Conservation (phyloP, 1,140 invertebrate species). For the Drosophila persimilis region DNA sequence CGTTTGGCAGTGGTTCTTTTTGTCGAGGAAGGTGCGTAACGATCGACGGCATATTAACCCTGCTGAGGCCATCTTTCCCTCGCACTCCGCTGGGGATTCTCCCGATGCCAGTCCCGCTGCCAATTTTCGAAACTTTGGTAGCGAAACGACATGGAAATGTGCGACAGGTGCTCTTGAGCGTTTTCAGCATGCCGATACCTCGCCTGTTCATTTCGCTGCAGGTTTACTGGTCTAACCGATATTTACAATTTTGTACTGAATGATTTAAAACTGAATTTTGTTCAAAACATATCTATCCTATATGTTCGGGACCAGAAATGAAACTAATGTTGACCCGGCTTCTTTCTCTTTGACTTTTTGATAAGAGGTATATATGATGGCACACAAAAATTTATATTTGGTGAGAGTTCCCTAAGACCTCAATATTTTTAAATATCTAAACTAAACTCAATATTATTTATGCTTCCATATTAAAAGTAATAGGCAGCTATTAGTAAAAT, state of each 20-base stretch:
- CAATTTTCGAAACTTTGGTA: conserved; percentile 71
- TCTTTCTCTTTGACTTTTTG: too few relatives aligned
- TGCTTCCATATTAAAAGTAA: too few relatives aligned
- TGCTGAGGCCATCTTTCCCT: conserved; percentile 49
- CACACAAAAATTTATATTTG: too few relatives aligned
- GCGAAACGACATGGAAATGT: conserved; percentile 67
- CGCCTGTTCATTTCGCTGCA: conserved; percentile 68
- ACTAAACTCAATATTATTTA: too few relatives aligned
- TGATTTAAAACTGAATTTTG: conserved; percentile 65
- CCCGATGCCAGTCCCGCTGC: conserved; percentile 77
- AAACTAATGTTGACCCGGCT: too few relatives aligned
- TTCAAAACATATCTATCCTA: conserved; percentile 64
- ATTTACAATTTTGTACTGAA: conserved; percentile 52
- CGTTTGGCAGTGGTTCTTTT: conserved; percentile 89
- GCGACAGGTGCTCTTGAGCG: conserved; percentile 63
- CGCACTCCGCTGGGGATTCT: conserved; percentile 74
- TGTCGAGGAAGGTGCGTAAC: conserved; percentile 90
- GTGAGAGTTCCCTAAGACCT: too few relatives aligned
- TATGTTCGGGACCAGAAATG: too few relatives aligned
- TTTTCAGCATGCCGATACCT: conserved; percentile 63
- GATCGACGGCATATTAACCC: conserved; percentile 83
- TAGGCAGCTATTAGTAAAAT: too few relatives aligned
- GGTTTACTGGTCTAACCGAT: conserved; percentile 59
- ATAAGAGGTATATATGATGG: too few relatives aligned
- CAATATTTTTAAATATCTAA: too few relatives aligned